These are phyloP conservation scores for Harpagifer antarcticus DNA, from an alignment of 2,797 vertebrate genomes.

Conservation along the genomic window DNA sequence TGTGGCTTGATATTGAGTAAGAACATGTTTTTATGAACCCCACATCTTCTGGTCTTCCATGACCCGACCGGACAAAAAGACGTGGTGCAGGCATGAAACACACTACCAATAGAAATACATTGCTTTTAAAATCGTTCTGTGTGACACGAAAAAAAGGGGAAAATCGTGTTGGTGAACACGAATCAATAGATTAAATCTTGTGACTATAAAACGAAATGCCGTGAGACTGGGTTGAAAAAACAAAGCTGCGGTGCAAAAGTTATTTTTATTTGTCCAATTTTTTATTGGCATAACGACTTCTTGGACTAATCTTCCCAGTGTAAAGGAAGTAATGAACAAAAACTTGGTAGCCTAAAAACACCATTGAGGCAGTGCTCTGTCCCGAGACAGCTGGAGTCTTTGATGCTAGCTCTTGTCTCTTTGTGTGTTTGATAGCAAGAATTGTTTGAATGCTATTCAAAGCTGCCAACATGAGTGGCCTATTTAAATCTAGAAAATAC, in stretches of 20 bases:
- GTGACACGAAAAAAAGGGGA: too few relatives aligned
- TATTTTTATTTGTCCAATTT: slow-evolving; percentile 17
- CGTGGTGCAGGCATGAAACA: too few relatives aligned
- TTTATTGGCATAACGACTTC: neutral
- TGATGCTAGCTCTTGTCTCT: neutral
- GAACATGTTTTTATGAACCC: too few relatives aligned
- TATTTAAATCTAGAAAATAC: slow-evolving; percentile 14
- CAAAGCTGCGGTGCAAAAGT: slow-evolving; percentile 1
- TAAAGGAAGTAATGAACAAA: slow-evolving; percentile 16
- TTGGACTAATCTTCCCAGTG: neutral
- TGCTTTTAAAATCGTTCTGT: too few relatives aligned
- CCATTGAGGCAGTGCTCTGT: neutral
- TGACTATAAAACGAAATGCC: too few relatives aligned
- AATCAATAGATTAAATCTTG: too few relatives aligned
- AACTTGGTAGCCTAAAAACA: slow-evolving; percentile 1
- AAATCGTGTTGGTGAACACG: too few relatives aligned
- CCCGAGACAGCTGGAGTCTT: neutral
- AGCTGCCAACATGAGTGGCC: neutral
- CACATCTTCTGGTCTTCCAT: too few relatives aligned
- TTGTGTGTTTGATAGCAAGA: neutral
- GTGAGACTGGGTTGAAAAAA: slow-evolving; percentile 3
- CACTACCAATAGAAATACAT: too few relatives aligned
- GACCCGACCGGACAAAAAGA: too few relatives aligned
- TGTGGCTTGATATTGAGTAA: too few relatives aligned
- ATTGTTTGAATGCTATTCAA: neutral